A percentile compares a stretch with the other conserved stretches of the same genome.
These are phyloP conservation scores for Prionailurus viverrinus DNA, from an alignment of 2,113 vertebrate species.

Conservation along the genomic window DNA sequence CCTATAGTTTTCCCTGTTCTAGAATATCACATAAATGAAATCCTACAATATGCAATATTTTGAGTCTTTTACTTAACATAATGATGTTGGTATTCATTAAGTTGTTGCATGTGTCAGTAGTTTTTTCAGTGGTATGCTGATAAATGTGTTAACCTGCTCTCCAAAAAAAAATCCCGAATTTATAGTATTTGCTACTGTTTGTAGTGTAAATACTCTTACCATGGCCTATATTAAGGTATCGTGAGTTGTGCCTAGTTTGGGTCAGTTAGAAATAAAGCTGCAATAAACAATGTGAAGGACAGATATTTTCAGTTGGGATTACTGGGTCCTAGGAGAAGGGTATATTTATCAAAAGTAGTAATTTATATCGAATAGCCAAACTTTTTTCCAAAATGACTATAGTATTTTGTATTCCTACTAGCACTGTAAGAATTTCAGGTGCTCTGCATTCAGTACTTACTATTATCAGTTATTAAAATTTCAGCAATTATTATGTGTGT, in stretches of 20 bases:
- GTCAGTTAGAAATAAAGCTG: not conserved
- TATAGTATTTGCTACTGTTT: not conserved
- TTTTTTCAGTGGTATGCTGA: not conserved
- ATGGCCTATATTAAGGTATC: not conserved
- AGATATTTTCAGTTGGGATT: not conserved
- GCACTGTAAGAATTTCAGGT: not conserved
- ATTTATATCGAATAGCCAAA: not conserved
- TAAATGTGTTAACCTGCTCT: not conserved
- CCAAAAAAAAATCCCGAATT: not conserved
- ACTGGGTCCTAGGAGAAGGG: not conserved
- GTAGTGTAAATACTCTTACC: not conserved
- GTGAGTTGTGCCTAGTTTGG: slow-evolving; percentile 19
- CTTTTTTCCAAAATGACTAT: not conserved
- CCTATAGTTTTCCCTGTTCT: not conserved
- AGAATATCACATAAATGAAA: not conserved
- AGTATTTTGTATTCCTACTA: not conserved
- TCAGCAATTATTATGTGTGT: not conserved
- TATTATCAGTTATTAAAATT: slow-evolving; percentile 40
- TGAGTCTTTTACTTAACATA: not conserved
- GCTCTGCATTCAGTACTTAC: not conserved
- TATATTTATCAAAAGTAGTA: not conserved
- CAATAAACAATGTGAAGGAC: not conserved
- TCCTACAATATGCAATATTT: not conserved
- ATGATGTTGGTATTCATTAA: slow-evolving; percentile 5
- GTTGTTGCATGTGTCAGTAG: not conserved